A percentile compares a stretch with the other conserved stretches of the same genome.
Conservation (phyloP, 2,888 invertebrate genomes). For the Macrosoma leucophasiata region DNA sequence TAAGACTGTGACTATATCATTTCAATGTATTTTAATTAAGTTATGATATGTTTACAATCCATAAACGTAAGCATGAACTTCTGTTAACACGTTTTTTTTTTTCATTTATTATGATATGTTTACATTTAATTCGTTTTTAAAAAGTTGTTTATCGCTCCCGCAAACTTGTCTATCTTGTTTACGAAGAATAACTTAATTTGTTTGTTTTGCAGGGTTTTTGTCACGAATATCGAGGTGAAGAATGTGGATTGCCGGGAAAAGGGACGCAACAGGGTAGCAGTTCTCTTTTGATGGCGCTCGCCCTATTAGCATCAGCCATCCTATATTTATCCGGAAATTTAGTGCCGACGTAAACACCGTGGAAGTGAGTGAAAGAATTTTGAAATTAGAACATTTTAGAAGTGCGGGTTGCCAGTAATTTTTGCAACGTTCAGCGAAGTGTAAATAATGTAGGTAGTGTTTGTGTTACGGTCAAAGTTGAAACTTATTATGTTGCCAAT, state of each 20-base stretch:
- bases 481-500: slow-evolving; percentile 11
- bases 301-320: slow-evolving; percentile 36
- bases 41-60: slow-evolving; percentile 7
- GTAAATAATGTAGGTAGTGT: slow-evolving; percentile 35
- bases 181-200: no score
- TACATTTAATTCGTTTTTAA: no score
- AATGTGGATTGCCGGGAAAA: slow-evolving; percentile 44
- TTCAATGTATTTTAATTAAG: slow-evolving; percentile 2
- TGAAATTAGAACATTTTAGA: slow-evolving; percentile 31
- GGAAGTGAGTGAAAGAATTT: slow-evolving; percentile 25
- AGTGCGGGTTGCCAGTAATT: slow-evolving; percentile 27
- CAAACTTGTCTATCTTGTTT: no score
- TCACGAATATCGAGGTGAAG: slow-evolving; percentile 58
- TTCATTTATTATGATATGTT: no score
- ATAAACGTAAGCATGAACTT: no score
- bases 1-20: no score
- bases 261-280: slow-evolving; percentile 32
- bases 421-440: slow-evolving; percentile 32
- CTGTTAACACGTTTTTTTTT: slow-evolving; percentile 16
- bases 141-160: no score
- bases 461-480: slow-evolving; percentile 27
- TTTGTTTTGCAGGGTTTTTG: slow-evolving; percentile 56
- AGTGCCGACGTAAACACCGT: slow-evolving; percentile 35
- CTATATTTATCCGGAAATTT: slow-evolving; percentile 29
- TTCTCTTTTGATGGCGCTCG: slow-evolving; percentile 36